Evolutionary conservation across 2,797 vertebrate species (phyloP).

Genomic region (Acrocephalus scirpaceus): DNA sequence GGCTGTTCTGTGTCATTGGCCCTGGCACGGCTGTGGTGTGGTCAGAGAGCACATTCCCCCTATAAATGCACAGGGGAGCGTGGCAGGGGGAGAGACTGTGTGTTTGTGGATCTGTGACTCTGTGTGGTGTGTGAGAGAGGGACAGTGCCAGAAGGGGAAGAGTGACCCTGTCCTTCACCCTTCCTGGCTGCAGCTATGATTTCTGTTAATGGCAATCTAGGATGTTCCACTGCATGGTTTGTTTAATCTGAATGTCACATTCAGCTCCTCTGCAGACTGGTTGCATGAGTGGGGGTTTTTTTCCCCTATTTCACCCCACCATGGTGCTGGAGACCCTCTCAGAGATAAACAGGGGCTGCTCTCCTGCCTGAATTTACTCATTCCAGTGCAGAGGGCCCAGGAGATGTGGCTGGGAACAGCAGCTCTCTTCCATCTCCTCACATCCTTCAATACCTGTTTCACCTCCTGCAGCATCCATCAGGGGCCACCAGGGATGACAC

Average conservation of each 20-base stretch:
- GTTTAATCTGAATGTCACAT: constrained; percentile 3
- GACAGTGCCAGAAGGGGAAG: not conserved
- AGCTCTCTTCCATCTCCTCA: not conserved
- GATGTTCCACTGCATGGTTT: not conserved
- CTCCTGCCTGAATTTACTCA: fast-evolving
- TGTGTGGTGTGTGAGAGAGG: not conserved
- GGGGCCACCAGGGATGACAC: not conserved
- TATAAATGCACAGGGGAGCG: not conserved
- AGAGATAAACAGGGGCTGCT: not conserved
- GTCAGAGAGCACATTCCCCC: not conserved
- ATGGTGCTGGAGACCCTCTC: not conserved
- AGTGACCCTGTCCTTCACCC: not conserved
- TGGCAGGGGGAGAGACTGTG: not conserved
- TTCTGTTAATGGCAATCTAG: not conserved
- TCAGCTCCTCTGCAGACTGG: not conserved
- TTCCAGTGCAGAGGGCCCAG: fast-evolving
- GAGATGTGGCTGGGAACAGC: not conserved
- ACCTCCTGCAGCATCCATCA: not conserved
- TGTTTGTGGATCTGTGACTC: not conserved
- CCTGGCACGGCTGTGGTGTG: not conserved
- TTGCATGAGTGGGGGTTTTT: not conserved
- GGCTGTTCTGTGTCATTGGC: fast-evolving
- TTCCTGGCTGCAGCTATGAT: not conserved
- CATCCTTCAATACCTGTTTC: not conserved
- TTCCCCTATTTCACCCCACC: not conserved